Evolutionary conservation across 2,113 vertebrate species (phyloP), one percentile per base, ranked within the genome.

Genomic region (Ammodytes dubius): DNA sequence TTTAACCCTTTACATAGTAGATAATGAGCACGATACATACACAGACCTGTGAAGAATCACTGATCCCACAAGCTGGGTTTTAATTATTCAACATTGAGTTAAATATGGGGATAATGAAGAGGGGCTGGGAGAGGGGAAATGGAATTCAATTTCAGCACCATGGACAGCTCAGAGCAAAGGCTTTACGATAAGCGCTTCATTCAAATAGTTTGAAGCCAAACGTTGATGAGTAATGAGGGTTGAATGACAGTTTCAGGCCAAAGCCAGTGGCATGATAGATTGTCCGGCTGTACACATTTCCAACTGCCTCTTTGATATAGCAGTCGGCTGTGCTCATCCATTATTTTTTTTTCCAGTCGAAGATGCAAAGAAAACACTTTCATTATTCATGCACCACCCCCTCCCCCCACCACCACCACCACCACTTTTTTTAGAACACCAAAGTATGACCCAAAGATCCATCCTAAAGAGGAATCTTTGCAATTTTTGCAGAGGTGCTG

Each of bases 121-220:
- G 49, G 9, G 37, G 79, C 17, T 50, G 73, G 14, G 40, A 37
- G 61, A 27, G 27, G 27, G 69, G 52, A 77, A 66, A 61, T 6
- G 46, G 9, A 43, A 74, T 37, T 73, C n/a, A 15, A 39, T 84
- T 91, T 92, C 90, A 91, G 89, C 79, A 91, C 90, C 93, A 87
- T 69, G 92, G 93, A 91, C 89, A 94, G 77, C 66, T 66, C 74
- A 40, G 8, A 56, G 63, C 56, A 3, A 15, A 53, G 7, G n/a
- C 50, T 64, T n/a, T 45, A 66, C 27, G 42, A n/a, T n/a, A 42
- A 15, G 61, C 12, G 52, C 66, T 70, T 57, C 40, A 11, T 13
- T 43, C 14, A 19, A 9, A 54, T 40, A 10, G 40, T 74, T 77
- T 70, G 17, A 77, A 46, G 50, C n/a, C 61, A 42, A 75, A 12